Base-by-base conservation (phyloP, 2,113 vertebrate species). In the Varanus salvator region DNA sequence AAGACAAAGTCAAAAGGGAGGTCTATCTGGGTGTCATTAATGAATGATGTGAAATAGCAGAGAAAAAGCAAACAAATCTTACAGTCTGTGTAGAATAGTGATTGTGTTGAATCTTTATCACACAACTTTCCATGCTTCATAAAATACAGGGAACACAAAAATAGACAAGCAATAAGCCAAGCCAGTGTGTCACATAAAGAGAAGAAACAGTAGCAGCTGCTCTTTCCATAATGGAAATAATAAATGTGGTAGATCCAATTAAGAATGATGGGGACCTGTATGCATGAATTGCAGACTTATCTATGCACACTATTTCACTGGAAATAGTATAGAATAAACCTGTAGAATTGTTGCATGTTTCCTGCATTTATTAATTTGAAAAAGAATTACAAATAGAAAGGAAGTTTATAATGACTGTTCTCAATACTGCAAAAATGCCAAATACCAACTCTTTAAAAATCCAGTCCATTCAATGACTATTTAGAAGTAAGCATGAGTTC, bases 21-120 rank as follows among this genome's bases (percentile, higher is more conserved):
- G 4, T 86, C 21, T 87, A 6, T 27, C 80, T 68, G 23, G 87
- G 85, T 89, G 80, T 76, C 29, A 15, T 54, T 93, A 89, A 82
- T 88, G 64, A 88, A 71, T 80, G 14, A 86, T 80, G 15, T 94
- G 50, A 94, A 91, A 90, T 29, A 76, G 44, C 21, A 87, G 89
- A 92, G 90, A 75, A 2, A 84, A 93, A 92, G 64, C 23, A 52
- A 66, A 91, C 71, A 57, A 86, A 87, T 87, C 76, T 71, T 54
- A 66, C 29, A 74, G 0, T 77, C 31, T 90, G 77, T 91, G 31
- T 44, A 92, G 29, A 90, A 14, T 77, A 77, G 17, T 34, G 94
- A 85, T 86, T 27, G 38, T 60, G 92, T 87, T 89, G 57, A 76
- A 89, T 48, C 68, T 78, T 90, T 93, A 91, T 80, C 87, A 64